Evolutionary conservation across 1,140 invertebrate species (phyloP).

Genomic region (Panagrolaimus sp.): DNA sequence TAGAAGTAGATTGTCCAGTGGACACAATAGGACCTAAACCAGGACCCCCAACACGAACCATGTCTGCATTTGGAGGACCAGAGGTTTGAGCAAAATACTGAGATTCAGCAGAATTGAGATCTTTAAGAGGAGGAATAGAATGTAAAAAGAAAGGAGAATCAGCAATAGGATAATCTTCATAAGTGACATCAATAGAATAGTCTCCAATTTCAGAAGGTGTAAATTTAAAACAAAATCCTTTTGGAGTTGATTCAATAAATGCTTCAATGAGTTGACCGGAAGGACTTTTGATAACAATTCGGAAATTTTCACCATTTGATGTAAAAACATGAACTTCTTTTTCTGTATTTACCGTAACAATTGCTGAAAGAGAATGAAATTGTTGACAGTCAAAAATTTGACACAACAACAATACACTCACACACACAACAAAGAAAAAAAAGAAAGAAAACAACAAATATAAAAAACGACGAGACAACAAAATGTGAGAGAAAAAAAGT

Average conservation of each 20-base stretch:
- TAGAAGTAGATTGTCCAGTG: slow-evolving; percentile 21
- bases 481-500: not conserved
- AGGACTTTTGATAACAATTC: slow-evolving; percentile 53
- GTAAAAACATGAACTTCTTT: slow-evolving; percentile 40
- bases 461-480: slow-evolving; percentile 8
- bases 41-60: slow-evolving; percentile 27
- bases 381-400: not conserved
- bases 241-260: slow-evolving; percentile 67
- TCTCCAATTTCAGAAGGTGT: slow-evolving; percentile 75
- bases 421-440: not conserved
- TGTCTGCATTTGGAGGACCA: slow-evolving; percentile 30
- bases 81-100: slow-evolving; percentile 26
- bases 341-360: slow-evolving; percentile 36
- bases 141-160: slow-evolving; percentile 66
- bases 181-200: slow-evolving; percentile 69
- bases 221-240: slow-evolving; percentile 74
- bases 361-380: slow-evolving; percentile 22
- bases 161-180: slow-evolving; percentile 68
- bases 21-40: slow-evolving; percentile 30
- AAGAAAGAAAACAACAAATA: not conserved
- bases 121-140: slow-evolving; percentile 66
- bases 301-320: slow-evolving; percentile 30
- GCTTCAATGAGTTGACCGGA: slow-evolving; percentile 51
- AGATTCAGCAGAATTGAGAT: slow-evolving; percentile 19
- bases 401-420: not conserved